Conservation (phyloP, 2,113 vertebrate genomes). For the Coracopsis vasa region DNA sequence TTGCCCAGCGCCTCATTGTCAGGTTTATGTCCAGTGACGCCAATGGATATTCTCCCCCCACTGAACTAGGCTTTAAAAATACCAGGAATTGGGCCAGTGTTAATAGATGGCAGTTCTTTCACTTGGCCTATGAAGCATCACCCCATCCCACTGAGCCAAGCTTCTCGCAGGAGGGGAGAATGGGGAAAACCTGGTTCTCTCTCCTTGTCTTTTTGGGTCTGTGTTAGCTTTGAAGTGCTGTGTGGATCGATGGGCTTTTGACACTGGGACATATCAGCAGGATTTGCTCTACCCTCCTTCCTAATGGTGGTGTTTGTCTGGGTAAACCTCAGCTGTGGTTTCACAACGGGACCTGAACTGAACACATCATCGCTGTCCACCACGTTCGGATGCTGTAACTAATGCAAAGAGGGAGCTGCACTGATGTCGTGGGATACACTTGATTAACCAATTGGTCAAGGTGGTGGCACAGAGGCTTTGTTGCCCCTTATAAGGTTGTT, state of each 20-base stretch:
- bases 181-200: not conserved
- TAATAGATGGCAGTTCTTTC: not conserved
- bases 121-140: fast-evolving
- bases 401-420: not conserved
- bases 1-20: not conserved
- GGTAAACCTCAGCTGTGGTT: fast-evolving
- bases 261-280: fast-evolving
- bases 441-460: not conserved
- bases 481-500: not conserved
- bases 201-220: not conserved
- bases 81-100: not conserved
- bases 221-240: not conserved
- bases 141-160: not conserved
- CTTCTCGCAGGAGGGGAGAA: not conserved
- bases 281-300: not conserved
- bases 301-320: fast-evolving
- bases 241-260: not conserved
- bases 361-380: not conserved
- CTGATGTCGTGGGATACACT: not conserved
- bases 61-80: not conserved
- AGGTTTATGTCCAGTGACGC: not conserved
- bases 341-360: not conserved
- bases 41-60: not conserved
- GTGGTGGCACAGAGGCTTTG: not conserved
- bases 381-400: not conserved